Percentiles rank a stretch among this genome's conserved stretches.
Conservation (phyloP, 2,113 vertebrate genomes). For the Ovibos moschatus region DNA sequence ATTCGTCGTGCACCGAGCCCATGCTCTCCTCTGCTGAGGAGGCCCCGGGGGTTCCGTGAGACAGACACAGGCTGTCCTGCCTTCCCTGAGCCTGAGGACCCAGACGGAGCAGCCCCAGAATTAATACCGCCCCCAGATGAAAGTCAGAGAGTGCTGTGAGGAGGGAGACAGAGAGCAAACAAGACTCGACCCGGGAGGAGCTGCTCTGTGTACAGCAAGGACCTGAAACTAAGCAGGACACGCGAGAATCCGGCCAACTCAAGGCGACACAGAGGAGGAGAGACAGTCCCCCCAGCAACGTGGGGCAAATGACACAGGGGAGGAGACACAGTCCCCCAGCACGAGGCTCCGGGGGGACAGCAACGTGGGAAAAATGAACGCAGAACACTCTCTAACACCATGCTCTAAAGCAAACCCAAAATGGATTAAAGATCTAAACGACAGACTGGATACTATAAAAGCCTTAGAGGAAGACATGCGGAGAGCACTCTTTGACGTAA, state of each 20-base stretch:
- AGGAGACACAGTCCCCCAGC: not conserved
- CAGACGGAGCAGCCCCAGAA: not conserved
- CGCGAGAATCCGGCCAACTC: fast-evolving
- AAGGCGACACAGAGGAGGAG: not conserved
- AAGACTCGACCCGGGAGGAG: not conserved
- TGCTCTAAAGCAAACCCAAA: not conserved
- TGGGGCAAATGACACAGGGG: not conserved
- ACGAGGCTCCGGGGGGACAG: not conserved
- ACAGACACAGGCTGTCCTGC: not conserved
- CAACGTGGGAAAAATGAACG: fast-evolving
- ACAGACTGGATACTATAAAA: not conserved
- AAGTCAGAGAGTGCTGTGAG: not conserved
- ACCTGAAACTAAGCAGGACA: not conserved
- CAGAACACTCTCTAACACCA: not conserved
- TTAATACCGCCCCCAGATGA: not conserved
- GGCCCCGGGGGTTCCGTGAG: not conserved
- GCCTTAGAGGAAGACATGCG: not conserved
- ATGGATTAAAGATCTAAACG: not conserved
- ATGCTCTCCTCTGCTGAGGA: not conserved
- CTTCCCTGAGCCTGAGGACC: not conserved
- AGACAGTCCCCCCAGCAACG: not conserved
- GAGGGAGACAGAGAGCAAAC: too few relatives aligned
- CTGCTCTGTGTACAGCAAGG: not conserved
- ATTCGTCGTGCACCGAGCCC: not conserved
- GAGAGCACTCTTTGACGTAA: not conserved